These are phyloP conservation scores for Mormyrops boulengeri DNA, from an alignment of 2,797 vertebrate species.

Conservation along the genomic window DNA sequence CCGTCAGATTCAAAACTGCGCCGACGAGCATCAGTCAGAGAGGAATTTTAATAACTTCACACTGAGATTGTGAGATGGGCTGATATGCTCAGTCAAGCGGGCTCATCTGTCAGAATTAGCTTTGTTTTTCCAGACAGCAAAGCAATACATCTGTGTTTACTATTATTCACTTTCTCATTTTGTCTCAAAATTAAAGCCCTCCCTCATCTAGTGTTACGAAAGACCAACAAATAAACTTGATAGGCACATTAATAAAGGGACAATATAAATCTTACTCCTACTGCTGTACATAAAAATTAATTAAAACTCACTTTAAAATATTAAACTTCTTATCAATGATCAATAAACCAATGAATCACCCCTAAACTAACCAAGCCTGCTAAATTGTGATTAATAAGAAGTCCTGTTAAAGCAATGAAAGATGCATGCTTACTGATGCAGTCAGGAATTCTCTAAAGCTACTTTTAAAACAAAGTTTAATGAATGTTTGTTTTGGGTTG, in stretches of 20 bases:
- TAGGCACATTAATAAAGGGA: background rate
- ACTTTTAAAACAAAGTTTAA: background rate
- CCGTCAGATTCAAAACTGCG: conserved; percentile 20
- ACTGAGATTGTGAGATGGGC: conserved; percentile 14
- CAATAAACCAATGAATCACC: conserved; percentile 6
- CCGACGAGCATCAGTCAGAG: conserved; percentile 29
- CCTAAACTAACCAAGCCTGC: background rate
- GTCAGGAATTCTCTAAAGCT: background rate
- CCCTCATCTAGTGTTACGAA: background rate
- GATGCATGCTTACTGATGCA: background rate
- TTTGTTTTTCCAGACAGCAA: background rate
- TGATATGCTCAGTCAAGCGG: conserved; percentile 11
- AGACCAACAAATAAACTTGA: background rate
- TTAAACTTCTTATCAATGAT: background rate
- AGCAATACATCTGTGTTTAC: background rate
- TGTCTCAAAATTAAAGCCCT: background rate
- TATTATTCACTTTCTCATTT: conserved; percentile 3
- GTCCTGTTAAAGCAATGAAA: background rate
- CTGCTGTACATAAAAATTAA: background rate
- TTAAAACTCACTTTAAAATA: conserved; percentile 3
- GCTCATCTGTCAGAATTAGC: background rate
- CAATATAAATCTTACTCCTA: background rate
- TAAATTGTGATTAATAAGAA: background rate
- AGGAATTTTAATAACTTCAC: conserved; percentile 17
- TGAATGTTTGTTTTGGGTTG: background rate